These are phyloP conservation scores for Mamestra brassicae DNA, from an alignment of 2,888 invertebrate genomes.

Conservation along the genomic window DNA sequence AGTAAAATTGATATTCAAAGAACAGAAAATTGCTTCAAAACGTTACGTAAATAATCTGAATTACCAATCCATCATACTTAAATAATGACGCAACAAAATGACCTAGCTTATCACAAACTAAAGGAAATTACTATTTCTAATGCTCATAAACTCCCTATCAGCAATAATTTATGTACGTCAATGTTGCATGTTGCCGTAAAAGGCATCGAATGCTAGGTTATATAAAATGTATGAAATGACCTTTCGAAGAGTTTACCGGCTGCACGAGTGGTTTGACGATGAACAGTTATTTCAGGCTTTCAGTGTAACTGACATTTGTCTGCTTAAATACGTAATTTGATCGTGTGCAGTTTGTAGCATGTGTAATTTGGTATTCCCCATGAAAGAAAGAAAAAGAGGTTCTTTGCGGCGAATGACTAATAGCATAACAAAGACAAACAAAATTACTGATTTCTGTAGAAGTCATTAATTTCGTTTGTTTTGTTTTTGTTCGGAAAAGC, in stretches of 20 bases:
- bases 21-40: conserved; percentile 14
- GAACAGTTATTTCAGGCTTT: conserved; percentile 18
- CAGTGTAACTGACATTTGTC: conserved; percentile 40
- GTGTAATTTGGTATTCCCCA: neutral
- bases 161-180: conserved; percentile 50
- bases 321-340: conserved; percentile 17
- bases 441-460: no score
- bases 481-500: no score
- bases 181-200: conserved; percentile 43
- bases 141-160: conserved; percentile 39
- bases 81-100: conserved; percentile 22
- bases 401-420: neutral
- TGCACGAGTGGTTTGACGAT: conserved; percentile 4
- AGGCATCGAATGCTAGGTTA: conserved; percentile 30
- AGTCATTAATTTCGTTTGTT: no score
- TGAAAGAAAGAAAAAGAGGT: neutral
- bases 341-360: neutral
- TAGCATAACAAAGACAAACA: neutral
- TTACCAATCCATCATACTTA: conserved; percentile 52
- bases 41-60: conserved; percentile 3
- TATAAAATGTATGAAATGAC: conserved; percentile 53
- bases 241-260: conserved; percentile 41
- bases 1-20: conserved; percentile 22
- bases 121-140: conserved; percentile 41
- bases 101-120: conserved; percentile 40